These are phyloP conservation scores for Vannuccia rotundouncinata DNA, from an alignment of 2,888 invertebrate genomes.

Conservation along the genomic window DNA sequence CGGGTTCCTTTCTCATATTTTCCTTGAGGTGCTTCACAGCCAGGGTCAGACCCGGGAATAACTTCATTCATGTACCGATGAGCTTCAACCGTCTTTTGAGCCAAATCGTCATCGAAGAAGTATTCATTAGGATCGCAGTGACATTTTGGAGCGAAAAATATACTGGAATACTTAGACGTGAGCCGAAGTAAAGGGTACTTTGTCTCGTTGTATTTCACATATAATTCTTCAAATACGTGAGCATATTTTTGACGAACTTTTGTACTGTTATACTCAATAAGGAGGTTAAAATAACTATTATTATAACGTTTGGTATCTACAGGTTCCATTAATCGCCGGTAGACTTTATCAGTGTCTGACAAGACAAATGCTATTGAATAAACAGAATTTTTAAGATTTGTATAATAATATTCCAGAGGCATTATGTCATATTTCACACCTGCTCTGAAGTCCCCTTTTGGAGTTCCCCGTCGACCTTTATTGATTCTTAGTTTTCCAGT, in stretches of 20 bases:
- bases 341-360: constrained; percentile 54
- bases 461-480: constrained; percentile 40
- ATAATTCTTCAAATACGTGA: constrained; percentile 49
- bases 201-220: constrained; percentile 47
- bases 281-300: constrained; percentile 54
- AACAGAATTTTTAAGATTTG: constrained; percentile 50
- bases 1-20: constrained; percentile 55
- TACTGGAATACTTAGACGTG: constrained; percentile 55
- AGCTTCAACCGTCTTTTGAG: constrained; percentile 55
- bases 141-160: constrained; percentile 56
- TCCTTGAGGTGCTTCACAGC: constrained; percentile 42
- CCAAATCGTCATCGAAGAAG: constrained; percentile 56
- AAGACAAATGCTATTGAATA: constrained; percentile 56
- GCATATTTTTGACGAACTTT: constrained; percentile 43
- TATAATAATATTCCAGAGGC: constrained; percentile 53
- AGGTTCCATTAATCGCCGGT: constrained; percentile 30
- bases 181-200: constrained; percentile 51
- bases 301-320: constrained; percentile 44
- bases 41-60: constrained; percentile 14
- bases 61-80: constrained; percentile 55
- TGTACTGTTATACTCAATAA: constrained; percentile 55
- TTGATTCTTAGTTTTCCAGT: constrained; percentile 33
- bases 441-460: constrained; percentile 41
- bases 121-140: constrained; percentile 57
- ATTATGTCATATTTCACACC: constrained; percentile 42